These are phyloP conservation scores for Cryptocephalus primarius DNA, from an alignment of 2,888 invertebrate genomes.

Conservation along the genomic window DNA sequence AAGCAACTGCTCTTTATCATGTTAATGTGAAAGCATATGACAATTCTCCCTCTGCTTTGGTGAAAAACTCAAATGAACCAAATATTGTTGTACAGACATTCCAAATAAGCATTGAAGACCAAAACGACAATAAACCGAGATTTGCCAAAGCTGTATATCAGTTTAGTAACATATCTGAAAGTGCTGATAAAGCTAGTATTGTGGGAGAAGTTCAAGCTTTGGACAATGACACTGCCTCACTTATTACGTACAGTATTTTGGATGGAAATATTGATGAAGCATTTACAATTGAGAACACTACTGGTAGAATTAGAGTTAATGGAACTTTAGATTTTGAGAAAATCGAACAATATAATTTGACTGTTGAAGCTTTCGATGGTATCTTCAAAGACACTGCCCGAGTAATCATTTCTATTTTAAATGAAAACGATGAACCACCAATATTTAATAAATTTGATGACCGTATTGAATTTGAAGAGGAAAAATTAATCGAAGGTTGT, in stretches of 20 bases:
- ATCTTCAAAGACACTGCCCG: conserved; percentile 70
- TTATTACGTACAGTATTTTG: conserved; percentile 77
- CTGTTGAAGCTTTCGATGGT: conserved; percentile 75
- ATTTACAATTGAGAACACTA: conserved; percentile 73
- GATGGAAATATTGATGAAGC: conserved; percentile 78
- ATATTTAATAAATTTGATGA: conserved; percentile 61
- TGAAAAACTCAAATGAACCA: conserved; percentile 52
- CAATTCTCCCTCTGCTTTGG: conserved; percentile 68
- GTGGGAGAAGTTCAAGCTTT: conserved; percentile 81
- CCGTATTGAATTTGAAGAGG: conserved; percentile 66
- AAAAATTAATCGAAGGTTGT: conserved; percentile 56
- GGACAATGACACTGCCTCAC: conserved; percentile 82
- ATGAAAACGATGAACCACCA: conserved; percentile 90
- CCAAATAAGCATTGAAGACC: conserved; percentile 85
- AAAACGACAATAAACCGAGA: conserved; percentile 89
- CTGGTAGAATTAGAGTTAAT: conserved; percentile 76
- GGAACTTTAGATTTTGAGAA: conserved; percentile 72
- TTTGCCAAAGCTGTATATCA: conserved; percentile 69
- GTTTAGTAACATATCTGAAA: conserved; percentile 68
- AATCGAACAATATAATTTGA: conserved; percentile 73
- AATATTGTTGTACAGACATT: conserved; percentile 74
- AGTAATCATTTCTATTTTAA: conserved; percentile 75
- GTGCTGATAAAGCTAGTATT: conserved; percentile 69
- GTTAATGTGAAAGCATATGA: conserved; percentile 78
- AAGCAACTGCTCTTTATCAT: conserved; percentile 72